A percentile compares a stretch with the other conserved stretches of the same genome.
Conservation (phyloP, 2,113 vertebrate species). For the Heteronetta atricapilla region DNA sequence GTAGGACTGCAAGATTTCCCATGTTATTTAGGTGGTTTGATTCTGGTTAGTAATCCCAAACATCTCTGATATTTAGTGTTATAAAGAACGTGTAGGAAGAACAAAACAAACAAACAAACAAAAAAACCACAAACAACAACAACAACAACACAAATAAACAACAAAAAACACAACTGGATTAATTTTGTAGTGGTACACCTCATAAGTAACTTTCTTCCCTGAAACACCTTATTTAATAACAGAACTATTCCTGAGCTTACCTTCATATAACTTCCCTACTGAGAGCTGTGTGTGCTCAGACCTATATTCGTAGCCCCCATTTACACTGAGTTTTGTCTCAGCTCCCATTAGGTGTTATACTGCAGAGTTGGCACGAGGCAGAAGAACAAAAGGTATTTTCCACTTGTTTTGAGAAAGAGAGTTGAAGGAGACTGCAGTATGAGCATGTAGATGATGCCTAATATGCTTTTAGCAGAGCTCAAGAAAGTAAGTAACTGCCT, state of each 20-base stretch:
- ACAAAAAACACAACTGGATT: background rate
- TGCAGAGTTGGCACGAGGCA: background rate
- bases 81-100: background rate
- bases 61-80: background rate
- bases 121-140: background rate
- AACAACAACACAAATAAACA: too few species aligned
- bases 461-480: background rate
- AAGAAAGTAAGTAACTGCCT: background rate
- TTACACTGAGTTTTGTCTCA: background rate
- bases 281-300: background rate
- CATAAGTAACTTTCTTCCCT: background rate
- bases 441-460: background rate
- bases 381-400: background rate
- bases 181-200: background rate
- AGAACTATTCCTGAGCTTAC: background rate
- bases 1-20: background rate
- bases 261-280: background rate
- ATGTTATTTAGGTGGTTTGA: background rate
- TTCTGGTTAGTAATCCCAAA: background rate
- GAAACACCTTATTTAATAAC: background rate
- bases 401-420: background rate
- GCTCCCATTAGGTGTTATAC: background rate
- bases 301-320: background rate
- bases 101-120: background rate
- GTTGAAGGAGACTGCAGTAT: background rate